A percentile compares a stretch with the other conserved stretches of the same genome.
Conservation (phyloP, 2,113 vertebrate species). For the Columba livia region DNA sequence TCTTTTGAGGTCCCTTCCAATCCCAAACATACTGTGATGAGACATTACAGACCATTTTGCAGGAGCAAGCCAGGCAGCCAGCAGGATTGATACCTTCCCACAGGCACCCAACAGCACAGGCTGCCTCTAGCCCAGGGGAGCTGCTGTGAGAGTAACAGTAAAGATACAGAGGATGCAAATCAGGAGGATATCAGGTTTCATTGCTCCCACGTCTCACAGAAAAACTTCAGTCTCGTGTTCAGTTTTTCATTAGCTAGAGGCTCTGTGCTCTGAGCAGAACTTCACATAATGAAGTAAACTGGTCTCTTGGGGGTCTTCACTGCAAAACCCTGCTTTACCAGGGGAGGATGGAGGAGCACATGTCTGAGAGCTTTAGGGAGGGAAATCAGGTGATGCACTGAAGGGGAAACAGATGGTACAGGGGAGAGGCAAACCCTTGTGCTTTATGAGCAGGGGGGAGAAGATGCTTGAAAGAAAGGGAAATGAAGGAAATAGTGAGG, state of each 20-base stretch:
- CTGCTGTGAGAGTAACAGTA: neutral
- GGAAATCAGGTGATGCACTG: accelerated
- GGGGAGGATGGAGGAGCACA: neutral
- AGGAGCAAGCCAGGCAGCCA: neutral
- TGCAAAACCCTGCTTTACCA: neutral
- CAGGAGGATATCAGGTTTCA: neutral
- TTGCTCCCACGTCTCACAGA: accelerated
- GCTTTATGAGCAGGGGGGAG: neutral
- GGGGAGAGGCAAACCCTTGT: neutral
- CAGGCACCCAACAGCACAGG: accelerated
- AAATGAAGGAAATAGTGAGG: neutral
- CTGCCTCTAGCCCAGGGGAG: neutral
- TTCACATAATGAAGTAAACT: neutral
- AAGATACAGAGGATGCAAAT: accelerated
- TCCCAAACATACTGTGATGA: no score
- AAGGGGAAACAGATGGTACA: neutral
- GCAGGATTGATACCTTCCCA: no score
- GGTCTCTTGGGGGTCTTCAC: neutral
- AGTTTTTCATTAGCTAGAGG: neutral
- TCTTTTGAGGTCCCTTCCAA: no score
- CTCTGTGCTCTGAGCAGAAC: neutral
- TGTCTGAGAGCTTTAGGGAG: neutral
- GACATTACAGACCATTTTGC: neutral
- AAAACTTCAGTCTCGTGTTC: neutral
- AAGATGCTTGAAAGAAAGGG: neutral